phyloP scores from a whole-genome alignment of 2,797 vertebrate genomes.

The Aselliscus stoliczkanus region DNA sequence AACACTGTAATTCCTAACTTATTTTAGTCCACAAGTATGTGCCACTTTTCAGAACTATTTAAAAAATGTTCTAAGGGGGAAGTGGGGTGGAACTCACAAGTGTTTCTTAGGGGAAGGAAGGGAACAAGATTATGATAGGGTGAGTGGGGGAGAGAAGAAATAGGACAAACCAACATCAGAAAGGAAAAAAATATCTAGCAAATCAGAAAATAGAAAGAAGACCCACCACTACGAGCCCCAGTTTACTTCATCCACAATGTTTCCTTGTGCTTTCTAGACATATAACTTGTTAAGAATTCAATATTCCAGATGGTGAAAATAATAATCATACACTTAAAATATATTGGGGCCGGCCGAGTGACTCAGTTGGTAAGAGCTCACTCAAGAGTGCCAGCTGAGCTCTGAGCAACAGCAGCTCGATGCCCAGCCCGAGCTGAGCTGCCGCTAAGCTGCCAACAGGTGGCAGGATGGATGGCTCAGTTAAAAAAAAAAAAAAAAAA shows the following conservation, averaged over 20 bases:
- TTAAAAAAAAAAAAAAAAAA: too few relatives aligned
- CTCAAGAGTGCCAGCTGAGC: too few relatives aligned
- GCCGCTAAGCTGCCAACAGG: too few relatives aligned
- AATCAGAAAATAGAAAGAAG: background rate
- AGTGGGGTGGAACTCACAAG: fast-evolving
- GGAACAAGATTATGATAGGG: background rate
- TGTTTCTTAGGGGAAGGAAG: background rate
- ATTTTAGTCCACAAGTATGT: background rate
- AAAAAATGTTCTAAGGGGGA: background rate
- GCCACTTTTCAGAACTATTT: background rate
- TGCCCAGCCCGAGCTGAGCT: too few relatives aligned
- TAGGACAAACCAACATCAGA: background rate
- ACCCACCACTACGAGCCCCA: background rate
- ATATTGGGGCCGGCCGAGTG: too few relatives aligned
- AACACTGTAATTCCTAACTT: background rate
- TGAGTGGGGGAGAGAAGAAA: background rate
- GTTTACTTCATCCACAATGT: background rate
- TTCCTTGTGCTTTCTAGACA: background rate
- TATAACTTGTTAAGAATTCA: background rate
- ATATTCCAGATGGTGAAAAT: background rate
- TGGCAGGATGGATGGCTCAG: too few relatives aligned
- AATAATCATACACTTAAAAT: background rate
- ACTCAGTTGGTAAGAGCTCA: too few relatives aligned
- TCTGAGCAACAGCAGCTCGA: too few relatives aligned
- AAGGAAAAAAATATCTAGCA: background rate